Conservation (phyloP, 2,888 invertebrate genomes). For the Idaea biselata region DNA sequence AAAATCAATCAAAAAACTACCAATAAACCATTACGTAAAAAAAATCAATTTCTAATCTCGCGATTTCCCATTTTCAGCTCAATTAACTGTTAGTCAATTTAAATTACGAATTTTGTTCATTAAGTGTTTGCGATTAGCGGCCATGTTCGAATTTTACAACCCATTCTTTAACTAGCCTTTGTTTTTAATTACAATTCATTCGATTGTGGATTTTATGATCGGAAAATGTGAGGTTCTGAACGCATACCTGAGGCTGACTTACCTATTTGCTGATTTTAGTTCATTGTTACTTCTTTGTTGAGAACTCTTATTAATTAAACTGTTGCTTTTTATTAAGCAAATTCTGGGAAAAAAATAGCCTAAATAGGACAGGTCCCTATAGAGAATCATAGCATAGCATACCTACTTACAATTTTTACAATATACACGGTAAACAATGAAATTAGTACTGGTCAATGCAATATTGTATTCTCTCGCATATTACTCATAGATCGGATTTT, state of each 20-base stretch:
- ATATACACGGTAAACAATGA: too few species aligned
- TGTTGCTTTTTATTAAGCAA: not conserved
- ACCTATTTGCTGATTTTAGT: not conserved
- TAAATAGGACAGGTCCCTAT: too few species aligned
- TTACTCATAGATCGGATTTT: too few species aligned
- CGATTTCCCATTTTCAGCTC: slow-evolving; percentile 72
- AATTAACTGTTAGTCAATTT: slow-evolving; percentile 69
- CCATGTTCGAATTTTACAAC: slow-evolving; percentile 72
- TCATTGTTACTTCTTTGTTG: not conserved
- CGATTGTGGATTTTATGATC: slow-evolving; percentile 60
- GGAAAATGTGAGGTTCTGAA: slow-evolving; percentile 17
- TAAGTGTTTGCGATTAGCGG: slow-evolving; percentile 75
- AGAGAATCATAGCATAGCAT: too few species aligned
- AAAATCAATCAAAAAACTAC: slow-evolving; percentile 16
- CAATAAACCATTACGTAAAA: slow-evolving; percentile 35
- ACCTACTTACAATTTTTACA: too few species aligned
- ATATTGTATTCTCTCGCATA: too few species aligned
- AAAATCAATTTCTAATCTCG: slow-evolving; percentile 1
- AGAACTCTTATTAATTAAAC: not conserved
- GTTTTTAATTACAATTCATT: slow-evolving; percentile 68
- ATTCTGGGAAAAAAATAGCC: not conserved
- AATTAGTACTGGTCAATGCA: too few species aligned
- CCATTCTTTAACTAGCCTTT: slow-evolving; percentile 44
- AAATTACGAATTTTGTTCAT: slow-evolving; percentile 75
- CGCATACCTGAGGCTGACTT: not conserved